Evolutionary conservation across 2,888 invertebrate species (phyloP), one percentile per base, ranked within the genome.

Genomic region (Oegoconia quadripuncta): DNA sequence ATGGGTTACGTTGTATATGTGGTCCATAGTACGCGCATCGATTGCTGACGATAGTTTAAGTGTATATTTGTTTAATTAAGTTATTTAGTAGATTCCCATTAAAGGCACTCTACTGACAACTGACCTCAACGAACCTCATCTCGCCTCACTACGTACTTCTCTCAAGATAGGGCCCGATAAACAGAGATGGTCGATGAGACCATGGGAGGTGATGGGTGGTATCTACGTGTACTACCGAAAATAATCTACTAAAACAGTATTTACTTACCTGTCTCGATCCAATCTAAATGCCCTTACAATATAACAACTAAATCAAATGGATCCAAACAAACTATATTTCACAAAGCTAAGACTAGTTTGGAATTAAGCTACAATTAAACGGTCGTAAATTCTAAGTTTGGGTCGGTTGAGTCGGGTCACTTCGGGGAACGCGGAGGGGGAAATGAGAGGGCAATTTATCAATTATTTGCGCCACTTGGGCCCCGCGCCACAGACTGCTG

Each of bases 281-380:
- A 15, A 8, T 8, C 12, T 17, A 17, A 27, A n/a, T n/a, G n/a
- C 27, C 27, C n/a, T 11, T 18, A 35, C 31, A 40, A 40, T 34
- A 33, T 23, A 38, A 47, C 38, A 40, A 49, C 48, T 53, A 53
- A 53, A 56, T 56, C 48, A 50, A 46, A 46, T n/a, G 36, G 42
- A 39, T 51, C 46, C 42, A 52, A 47, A 45, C 60, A 45, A 65
- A 71, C 76, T 74, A 82, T 81, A 81, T 76, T 76, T 79, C 79
- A 81, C 64, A 54, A 55, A 66, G 62, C 65, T 63, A 69, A 74
- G 78, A 77, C 75, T 80, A 79, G 80, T 80, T 76, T 67, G 70
- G 79, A 78, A 82, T 84, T 80, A 82, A 83, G 81, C 75, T 79
- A 76, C 84, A 86, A 86, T 86, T 86, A 86, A 84, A 84, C 74